Evolutionary conservation across 2,888 invertebrate genomes (phyloP), one percentile per base, ranked within the genome.

Genomic region (Pammene fasciana): DNA sequence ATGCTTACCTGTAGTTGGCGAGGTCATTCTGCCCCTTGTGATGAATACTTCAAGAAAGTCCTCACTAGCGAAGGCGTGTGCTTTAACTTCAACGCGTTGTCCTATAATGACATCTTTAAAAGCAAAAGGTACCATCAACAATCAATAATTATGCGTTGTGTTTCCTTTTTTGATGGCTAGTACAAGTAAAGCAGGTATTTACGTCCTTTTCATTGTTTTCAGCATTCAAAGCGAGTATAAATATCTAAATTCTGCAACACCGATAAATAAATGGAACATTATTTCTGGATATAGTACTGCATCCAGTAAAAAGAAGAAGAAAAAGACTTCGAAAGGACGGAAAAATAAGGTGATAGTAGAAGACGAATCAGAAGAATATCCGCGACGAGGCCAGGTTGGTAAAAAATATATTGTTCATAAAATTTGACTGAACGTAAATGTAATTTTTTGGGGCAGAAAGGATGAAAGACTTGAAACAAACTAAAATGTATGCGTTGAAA

Each of bases 11-110:
- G 64, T 26, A 11, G 6, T 2, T 67, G 67, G 68, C 45, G 68
- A 16, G 57, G 38, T 14, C 34, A 1, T 10, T 4, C 0, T 5
- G 10, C 41, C 4, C 0, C 5, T 0, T 64, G 59, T 9, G 5
- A 7, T 1, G n/a, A 54, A 11, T 36, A 54, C 13, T 70, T 70
- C n/a, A 70, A 59, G 36, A 18, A 54, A 54, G 68, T 70, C 5
- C 14, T 65, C 0, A 70, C 68, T 5, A 52, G 65, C 8, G 65
- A 70, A 48, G 68, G 68, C 3, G 14, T 70, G 4, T 70, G 68
- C 34, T 65, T 54, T 8, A 70, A 65, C 34, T 70, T 70, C 26
- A 70, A 70, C 38, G 11, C 68, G 0, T 6, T 70, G 3, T 38
- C 52, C 0, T 18, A 46, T 16, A 14, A 45, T 11, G 54, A 65